A percentile compares a stretch with the other conserved stretches of the same genome.
Conservation (phyloP, 1,140 invertebrate species). For the Papilio dardanus region DNA sequence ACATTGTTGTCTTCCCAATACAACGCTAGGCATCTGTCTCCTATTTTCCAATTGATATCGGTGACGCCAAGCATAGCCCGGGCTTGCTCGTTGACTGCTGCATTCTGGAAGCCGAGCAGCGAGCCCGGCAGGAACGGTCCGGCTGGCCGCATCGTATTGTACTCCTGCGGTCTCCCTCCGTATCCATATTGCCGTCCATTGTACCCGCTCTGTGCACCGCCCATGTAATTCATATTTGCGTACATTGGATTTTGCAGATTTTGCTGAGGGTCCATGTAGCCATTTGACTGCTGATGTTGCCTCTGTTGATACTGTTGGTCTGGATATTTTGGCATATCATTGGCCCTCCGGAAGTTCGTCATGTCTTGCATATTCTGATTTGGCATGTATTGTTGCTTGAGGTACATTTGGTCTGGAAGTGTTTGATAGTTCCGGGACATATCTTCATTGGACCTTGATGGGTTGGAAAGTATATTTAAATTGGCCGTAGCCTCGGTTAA, state of each 20-base stretch:
- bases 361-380: conserved; percentile 61
- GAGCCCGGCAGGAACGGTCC: conserved; percentile 83
- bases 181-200: conserved; percentile 63
- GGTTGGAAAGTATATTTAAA: conserved; percentile 68
- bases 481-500: conserved; percentile 72
- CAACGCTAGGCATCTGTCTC: conserved; percentile 92
- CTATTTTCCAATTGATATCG: conserved; percentile 87
- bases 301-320: conserved; percentile 50
- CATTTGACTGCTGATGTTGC: conserved; percentile 63
- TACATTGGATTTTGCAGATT: conserved; percentile 59
- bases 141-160: conserved; percentile 52
- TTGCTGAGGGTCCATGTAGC: conserved; percentile 67
- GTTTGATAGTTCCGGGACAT: conserved; percentile 56
- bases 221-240: conserved; percentile 62
- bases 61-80: conserved; percentile 80
- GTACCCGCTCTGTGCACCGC: conserved; percentile 52
- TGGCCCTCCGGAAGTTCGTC: conserved; percentile 58
- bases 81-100: conserved; percentile 84
- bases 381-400: conserved; percentile 57
- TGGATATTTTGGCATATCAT: conserved; percentile 66
- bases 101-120: conserved; percentile 84
- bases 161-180: conserved; percentile 66
- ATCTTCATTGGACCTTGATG: conserved; percentile 57
- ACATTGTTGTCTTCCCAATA: conserved; percentile 97
- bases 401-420: conserved; percentile 57